Evolutionary conservation across 2,888 invertebrate species (phyloP).

Genomic region (Poecilus cupreus): DNA sequence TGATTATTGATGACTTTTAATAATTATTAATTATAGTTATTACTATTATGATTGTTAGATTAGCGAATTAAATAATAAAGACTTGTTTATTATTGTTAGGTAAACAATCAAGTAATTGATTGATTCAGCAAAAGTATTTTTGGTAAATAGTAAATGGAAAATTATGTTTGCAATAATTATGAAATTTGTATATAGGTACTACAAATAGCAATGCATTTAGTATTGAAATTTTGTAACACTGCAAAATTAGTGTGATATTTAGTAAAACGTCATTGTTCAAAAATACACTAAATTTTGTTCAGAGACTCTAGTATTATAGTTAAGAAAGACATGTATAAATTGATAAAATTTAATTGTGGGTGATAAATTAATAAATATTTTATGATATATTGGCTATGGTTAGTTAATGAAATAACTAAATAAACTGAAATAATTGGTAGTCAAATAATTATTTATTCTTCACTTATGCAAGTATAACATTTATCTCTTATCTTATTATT

Average conservation of each 20-base stretch:
- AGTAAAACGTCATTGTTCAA: not conserved
- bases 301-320: slow-evolving; percentile 10
- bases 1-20: not conserved
- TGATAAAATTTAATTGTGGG: slow-evolving; percentile 10
- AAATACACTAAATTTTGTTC: slow-evolving; percentile 27
- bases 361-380: slow-evolving; percentile 32
- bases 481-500: slow-evolving; percentile 38
- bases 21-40: slow-evolving; percentile 9
- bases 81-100: slow-evolving; percentile 7
- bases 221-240: not conserved
- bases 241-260: not conserved
- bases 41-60: not conserved
- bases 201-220: slow-evolving; percentile 9
- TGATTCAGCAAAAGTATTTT: not conserved
- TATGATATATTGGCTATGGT: slow-evolving; percentile 31
- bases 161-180: slow-evolving; percentile 29
- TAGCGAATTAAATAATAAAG: not conserved
- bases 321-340: slow-evolving; percentile 36
- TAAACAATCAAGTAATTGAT: not conserved
- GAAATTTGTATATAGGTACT: slow-evolving; percentile 23
- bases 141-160: not conserved
- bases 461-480: slow-evolving; percentile 13
- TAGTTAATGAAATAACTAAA: slow-evolving; percentile 5
- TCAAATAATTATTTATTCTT: slow-evolving; percentile 29
- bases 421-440: slow-evolving; percentile 15